phyloP scores from a whole-genome alignment of 2,888 invertebrate species.

The Hirtodrosophila alboralis region DNA sequence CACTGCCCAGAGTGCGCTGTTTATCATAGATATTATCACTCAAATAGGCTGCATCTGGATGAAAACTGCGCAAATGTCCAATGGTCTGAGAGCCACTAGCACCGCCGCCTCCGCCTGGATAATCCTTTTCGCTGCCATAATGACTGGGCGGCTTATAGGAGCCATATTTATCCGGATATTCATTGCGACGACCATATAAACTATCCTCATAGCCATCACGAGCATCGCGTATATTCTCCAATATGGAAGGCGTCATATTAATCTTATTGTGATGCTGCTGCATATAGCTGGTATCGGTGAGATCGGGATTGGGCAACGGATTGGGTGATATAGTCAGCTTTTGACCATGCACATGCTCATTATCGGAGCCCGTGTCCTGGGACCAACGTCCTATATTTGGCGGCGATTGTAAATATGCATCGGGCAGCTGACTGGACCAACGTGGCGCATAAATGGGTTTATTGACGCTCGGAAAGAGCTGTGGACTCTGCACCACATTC shows the following conservation, averaged over 20 bases:
- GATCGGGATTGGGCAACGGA: slow-evolving; percentile 90
- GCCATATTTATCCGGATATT: slow-evolving; percentile 83
- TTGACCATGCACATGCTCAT: slow-evolving; percentile 86
- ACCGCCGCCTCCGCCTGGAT: slow-evolving; percentile 67
- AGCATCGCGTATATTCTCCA: slow-evolving; percentile 87
- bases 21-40: slow-evolving; percentile 84
- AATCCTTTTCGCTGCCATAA: slow-evolving; percentile 83
- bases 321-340: slow-evolving; percentile 88
- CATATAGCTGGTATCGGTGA: slow-evolving; percentile 87
- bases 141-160: slow-evolving; percentile 82
- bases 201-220: slow-evolving; percentile 83
- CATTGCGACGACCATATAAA: slow-evolving; percentile 80
- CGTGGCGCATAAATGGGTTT: slow-evolving; percentile 87
- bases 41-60: slow-evolving; percentile 82
- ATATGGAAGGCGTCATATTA: slow-evolving; percentile 85
- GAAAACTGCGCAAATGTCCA: slow-evolving; percentile 83
- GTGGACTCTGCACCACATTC: slow-evolving; percentile 88
- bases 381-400: slow-evolving; percentile 89
- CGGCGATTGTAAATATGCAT: slow-evolving; percentile 86
- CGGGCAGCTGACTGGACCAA: slow-evolving; percentile 89
- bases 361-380: slow-evolving; percentile 91
- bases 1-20: slow-evolving; percentile 79
- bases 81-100: slow-evolving; percentile 82
- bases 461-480: slow-evolving; percentile 88
- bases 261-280: slow-evolving; percentile 85